A percentile compares a stretch with the other conserved stretches of the same genome.
phyloP scores from a whole-genome alignment of 2,113 vertebrate species.

The Silurus meridionalis region DNA sequence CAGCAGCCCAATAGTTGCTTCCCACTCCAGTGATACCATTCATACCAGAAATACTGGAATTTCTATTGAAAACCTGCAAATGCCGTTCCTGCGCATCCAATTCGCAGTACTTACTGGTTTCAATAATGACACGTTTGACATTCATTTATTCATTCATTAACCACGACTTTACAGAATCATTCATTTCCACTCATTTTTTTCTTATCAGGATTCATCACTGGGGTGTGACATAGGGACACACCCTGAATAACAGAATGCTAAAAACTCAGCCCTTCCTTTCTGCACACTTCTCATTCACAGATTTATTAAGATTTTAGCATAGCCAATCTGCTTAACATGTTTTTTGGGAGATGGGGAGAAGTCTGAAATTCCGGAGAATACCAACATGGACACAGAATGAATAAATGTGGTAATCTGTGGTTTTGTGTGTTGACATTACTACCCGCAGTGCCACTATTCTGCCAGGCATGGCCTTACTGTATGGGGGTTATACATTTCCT shows the following conservation, averaged over 20 bases:
- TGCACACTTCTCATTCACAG: neutral
- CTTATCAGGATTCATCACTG: neutral
- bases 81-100: neutral
- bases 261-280: neutral
- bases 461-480: neutral
- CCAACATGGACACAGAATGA: neutral
- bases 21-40: neutral
- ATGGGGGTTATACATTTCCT: neutral
- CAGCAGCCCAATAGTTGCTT: neutral
- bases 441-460: neutral
- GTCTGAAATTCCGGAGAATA: neutral
- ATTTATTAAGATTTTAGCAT: neutral
- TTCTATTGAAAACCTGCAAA: neutral
- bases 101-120: neutral
- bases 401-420: neutral
- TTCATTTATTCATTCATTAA: neutral
- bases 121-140: neutral
- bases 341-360: neutral
- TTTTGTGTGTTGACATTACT: neutral
- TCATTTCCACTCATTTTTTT: neutral
- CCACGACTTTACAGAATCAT: too few species aligned
- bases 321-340: neutral
- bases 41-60: neutral
- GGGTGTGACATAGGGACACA: neutral
- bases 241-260: neutral